Base-by-base conservation (phyloP, 2,113 vertebrate species). In the Felis catus region DNA sequence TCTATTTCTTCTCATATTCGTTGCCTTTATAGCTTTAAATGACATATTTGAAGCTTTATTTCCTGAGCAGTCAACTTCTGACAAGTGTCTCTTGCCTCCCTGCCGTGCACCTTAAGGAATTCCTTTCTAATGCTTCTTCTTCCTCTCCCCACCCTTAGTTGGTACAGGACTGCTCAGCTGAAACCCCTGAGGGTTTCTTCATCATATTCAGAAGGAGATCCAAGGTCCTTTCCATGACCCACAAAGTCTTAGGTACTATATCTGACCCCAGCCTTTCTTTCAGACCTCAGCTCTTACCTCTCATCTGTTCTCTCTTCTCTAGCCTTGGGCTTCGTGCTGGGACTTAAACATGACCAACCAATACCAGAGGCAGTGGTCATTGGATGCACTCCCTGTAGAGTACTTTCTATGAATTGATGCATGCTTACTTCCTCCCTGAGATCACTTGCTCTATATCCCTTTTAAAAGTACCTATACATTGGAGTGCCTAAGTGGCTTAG, bases 341-440 rank as follows among this genome's bases (percentile, higher is more conserved):
- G 36, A 61, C 6, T 39, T 19, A 81, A 39, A 71, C 0, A 18
- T 9, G 4, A 27, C 23, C 39, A 87, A 21, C 9, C 4, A 70
- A 4, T 5, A 6, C 41, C 41, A 23, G 23, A 33, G 9, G 10
- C 45, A 7, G 7, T 16, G 15, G 4, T 33, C 23, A 3, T 5
- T 23, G 14, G 16, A 11, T 31, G 1, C 19, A 12, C 3, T 79
- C 11, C 5, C 81, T 41, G 5, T 16, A 33, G 21, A 10, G 1
- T 29, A 21, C 27, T 10, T 18, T 3, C 45, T 27, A 1, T 15
- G 16, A 51, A 16, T 15, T 14, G 31, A 58, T 6, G 10, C 19
- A 1, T 13, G 7, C 27, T 18, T 63, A 3, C 19, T 65, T 86
- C 53, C 6, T 63, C 33, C 39, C 51, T 48, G 31, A 66, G 27